Evolutionary conservation across 2,888 invertebrate species (phyloP), one percentile per base, ranked within the genome.

Genomic region (Epicampocera succincta): DNA sequence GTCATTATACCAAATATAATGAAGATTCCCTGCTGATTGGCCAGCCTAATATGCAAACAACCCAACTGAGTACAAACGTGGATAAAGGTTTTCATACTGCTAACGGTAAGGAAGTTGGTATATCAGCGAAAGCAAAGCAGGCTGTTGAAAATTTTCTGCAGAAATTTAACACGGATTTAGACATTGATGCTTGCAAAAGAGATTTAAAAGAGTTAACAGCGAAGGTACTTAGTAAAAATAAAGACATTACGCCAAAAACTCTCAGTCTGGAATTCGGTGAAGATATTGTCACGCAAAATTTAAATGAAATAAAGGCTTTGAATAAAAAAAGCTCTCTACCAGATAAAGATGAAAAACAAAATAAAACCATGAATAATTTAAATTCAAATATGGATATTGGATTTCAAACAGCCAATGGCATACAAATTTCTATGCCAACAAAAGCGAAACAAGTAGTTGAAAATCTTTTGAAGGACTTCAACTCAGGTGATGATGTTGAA

Each of bases 361-460:
- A 25, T 6, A 21, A 29, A 11, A 3, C 5, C 17, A 17, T 1
- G 1, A 19, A 29, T 38, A 2, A 5, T n/a, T n/a, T 12, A 15
- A 44, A 58, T 19, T 13, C n/a, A 44, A 74, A 60, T 54, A 50
- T 40, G 1, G 86, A 60, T 50, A 50, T 44, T 1, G 87, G 84
- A 0, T 87, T 86, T 77, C 81, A 80, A 25, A 86, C 86, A 2
- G 86, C 86, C 6, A 85, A 85, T 0, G 83, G 78, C n/a, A n/a
- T n/a, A n/a, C n/a, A n/a, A n/a, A n/a, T n/a, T n/a, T n/a, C n/a
- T n/a, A n/a, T n/a, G n/a, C n/a, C n/a, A n/a, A n/a, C n/a, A n/a
- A n/a, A n/a, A n/a, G n/a, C n/a, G n/a, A n/a, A n/a, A n/a, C n/a
- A n/a, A n/a, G n/a, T n/a, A n/a, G n/a, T n/a, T n/a, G n/a, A n/a